Percentiles rank a stretch among this genome's conserved stretches.
These are phyloP conservation scores for Gavialis gangeticus DNA, from an alignment of 2,113 vertebrate genomes.

Conservation along the genomic window DNA sequence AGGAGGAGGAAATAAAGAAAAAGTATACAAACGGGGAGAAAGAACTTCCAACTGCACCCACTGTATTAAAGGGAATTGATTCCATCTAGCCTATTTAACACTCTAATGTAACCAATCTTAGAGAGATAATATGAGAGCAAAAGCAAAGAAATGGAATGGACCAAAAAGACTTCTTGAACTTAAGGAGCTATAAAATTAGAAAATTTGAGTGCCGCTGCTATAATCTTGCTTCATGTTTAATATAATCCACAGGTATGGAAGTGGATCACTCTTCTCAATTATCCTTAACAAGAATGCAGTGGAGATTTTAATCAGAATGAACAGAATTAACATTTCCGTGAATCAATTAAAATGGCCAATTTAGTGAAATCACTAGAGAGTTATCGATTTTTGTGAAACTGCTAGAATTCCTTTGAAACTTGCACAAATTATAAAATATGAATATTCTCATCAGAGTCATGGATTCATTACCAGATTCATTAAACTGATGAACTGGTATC, in stretches of 20 bases:
- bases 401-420: accelerated
- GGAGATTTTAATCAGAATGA: not conserved
- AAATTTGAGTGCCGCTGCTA: not conserved
- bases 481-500: not conserved
- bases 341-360: not conserved
- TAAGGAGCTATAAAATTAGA: not conserved
- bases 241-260: not conserved
- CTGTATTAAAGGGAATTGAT: not conserved
- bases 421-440: not conserved
- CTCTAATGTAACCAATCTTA: not conserved
- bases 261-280: not conserved
- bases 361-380: not conserved
- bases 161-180: not conserved
- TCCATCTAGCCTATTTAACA: too few species aligned
- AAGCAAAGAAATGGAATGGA: not conserved
- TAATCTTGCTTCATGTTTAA: not conserved
- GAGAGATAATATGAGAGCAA: not conserved
- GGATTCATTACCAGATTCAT: not conserved
- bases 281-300: not conserved
- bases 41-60: not conserved
- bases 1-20: not conserved
- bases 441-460: not conserved
- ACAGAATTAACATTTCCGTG: not conserved
- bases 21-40: not conserved
- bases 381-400: not conserved